Evolutionary conservation across 2,888 invertebrate species (phyloP).

Genomic region (Amiota minor): DNA sequence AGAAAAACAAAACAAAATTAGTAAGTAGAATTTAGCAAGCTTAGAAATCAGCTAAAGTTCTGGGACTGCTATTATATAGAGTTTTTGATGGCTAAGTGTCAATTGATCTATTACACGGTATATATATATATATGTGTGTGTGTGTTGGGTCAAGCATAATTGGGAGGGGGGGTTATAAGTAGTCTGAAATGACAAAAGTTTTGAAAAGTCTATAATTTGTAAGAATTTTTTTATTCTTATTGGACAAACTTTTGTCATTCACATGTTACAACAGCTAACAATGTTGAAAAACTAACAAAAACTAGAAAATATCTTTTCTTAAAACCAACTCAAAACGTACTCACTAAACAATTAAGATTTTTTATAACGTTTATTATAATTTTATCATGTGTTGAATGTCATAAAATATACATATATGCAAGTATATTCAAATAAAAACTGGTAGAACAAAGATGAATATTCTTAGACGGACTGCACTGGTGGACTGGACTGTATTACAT

Average conservation of each 20-base stretch:
- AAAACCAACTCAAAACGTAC: conserved; percentile 48
- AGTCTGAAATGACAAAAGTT: conserved; percentile 8
- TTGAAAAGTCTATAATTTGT: background rate
- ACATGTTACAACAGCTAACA: conserved; percentile 1
- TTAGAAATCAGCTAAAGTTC: conserved; percentile 5
- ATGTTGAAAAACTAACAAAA: conserved; percentile 12
- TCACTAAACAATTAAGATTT: conserved; percentile 54
- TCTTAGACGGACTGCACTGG: conserved; percentile 45
- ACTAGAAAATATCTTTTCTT: conserved; percentile 23
- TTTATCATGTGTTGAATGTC: conserved; percentile 31
- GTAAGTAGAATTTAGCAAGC: conserved; percentile 3
- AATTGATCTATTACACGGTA: background rate
- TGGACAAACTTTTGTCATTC: background rate
- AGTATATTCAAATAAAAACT: conserved; percentile 6
- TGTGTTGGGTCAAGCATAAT: too few relatives aligned
- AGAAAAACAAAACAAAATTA: conserved; percentile 10
- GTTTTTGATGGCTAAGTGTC: background rate
- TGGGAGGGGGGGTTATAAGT: too few relatives aligned
- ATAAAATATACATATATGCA: conserved; percentile 42
- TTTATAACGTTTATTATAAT: conserved; percentile 31
- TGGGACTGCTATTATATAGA: background rate
- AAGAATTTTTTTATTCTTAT: background rate
- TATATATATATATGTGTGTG: background rate
- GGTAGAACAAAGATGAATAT: conserved; percentile 19
- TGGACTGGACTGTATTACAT: conserved; percentile 48